Evolutionary conservation across 2,797 vertebrate species (phyloP), one percentile per base, ranked within the genome.

Genomic region (Alcedo atthis): DNA sequence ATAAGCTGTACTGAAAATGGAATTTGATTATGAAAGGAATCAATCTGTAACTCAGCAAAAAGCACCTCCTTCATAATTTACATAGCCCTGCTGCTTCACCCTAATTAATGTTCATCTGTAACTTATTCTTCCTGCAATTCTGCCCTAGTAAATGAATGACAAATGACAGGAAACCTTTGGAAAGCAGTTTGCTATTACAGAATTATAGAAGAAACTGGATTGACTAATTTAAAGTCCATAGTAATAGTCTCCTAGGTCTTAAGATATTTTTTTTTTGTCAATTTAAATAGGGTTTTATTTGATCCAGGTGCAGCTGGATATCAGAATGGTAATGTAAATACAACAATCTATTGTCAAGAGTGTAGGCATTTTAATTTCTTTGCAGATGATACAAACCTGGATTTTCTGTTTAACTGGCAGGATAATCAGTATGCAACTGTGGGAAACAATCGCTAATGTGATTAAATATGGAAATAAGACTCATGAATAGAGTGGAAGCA

Each of bases 231-330:
- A 42, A 78, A 90, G 15, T 33, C 48, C 43, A 68, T 42, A 59
- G 66, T 71, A 92, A 68, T 45, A 33, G 49, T 63, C 85, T 90
- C 83, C 54, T 18, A 87, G 86, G 81, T 77, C 54, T 90, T 90
- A 89, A 93, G 88, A 90, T 88, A 95, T 89, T 71, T 78, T 58
- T 90, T 68, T 61, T 42, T 68, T n/a, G 81, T 92, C 90, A 83
- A 53, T 75, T 95, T 92, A 92, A 91, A 80, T 9, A 69, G 46
- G 42, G 25, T 80, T 93, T 95, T 92, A 94, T 93, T 89, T 93
- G 54, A 89, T 94, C 81, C 91, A 94, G 93, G 76, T 94, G 86
- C 79, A 95, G 79, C 54, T 94, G 84, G 66, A 66, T 91, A 92
- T 78, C 86, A 90, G 61, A 91, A 85, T 2, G 3, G 37, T 73